Evolutionary conservation across 2,797 vertebrate genomes (phyloP), one percentile per base, ranked within the genome.

Genomic region (Anguilla obscura): DNA sequence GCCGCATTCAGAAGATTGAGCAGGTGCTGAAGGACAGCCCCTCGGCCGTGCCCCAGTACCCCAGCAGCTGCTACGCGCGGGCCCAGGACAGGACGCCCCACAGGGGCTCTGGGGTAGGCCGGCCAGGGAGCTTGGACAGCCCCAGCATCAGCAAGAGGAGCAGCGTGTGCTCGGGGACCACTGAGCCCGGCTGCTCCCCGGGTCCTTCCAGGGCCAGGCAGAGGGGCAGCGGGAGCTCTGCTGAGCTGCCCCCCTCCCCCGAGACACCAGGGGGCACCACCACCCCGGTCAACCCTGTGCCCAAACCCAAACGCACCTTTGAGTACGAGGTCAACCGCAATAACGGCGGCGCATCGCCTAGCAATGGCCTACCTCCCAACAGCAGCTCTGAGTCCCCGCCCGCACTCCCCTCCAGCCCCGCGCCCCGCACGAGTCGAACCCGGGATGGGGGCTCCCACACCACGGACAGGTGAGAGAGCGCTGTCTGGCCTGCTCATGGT

Each of bases 301-400:
- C 99, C 58, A 99, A 99, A 93, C 99, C 99, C 87, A 99, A 98
- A 94, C 98, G 99, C 95, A 99, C 99, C 96, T 99, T 99, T 93
- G 98, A 99, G 93, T 99, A 99, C 0, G 98, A 99, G 89, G 98
- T 97, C 90, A 98, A 99, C 93, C 97, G 95, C 91, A 97, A 94
- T 91, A 96, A 97, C 92, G 97, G 96, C 92, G 95, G 90, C 89
- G 94, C 94, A 91, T 90, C 69, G 60, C 93, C 97, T 6, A 96
- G 95, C 92, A 99, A 99, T 94, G 98, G 98, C 95, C 96, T 99
- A 97, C 97, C 97, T 97, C 96, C 95, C 88, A 95, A 96, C 85
- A 93, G 94, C n/a, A 91, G 95, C 89, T 30, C 89, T 0, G 96
- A 98, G 94, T 97, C 97, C 91, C 97, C 98, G 48, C 98, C 98